Evolutionary conservation across 2,888 invertebrate genomes (phyloP).

Genomic region (Adineta ricciae): DNA sequence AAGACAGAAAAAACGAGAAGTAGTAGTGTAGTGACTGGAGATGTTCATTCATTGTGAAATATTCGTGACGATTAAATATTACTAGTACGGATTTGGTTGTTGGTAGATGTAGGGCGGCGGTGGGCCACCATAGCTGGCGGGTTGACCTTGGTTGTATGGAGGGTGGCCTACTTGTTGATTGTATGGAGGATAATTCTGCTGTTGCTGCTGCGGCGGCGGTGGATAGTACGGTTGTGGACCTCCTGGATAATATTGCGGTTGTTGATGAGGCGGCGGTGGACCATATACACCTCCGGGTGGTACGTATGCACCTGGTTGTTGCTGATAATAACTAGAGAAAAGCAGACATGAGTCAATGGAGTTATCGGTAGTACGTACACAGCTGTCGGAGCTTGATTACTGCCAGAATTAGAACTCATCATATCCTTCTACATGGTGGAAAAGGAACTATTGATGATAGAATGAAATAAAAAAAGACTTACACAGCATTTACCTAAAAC

Average conservation of each 20-base stretch:
- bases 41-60: neutral
- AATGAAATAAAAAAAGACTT: neutral
- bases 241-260: neutral
- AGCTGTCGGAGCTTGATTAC: neutral
- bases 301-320: neutral
- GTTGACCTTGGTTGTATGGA: neutral
- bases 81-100: neutral
- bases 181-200: neutral
- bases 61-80: neutral
- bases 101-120: neutral
- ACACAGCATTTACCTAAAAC: slow-evolving; percentile 4
- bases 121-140: neutral
- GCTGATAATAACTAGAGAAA: neutral
- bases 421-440: neutral
- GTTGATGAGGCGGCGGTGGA: neutral
- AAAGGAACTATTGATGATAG: neutral
- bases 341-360: no score
- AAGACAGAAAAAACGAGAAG: neutral
- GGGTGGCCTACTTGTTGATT: neutral
- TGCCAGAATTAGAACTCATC: neutral
- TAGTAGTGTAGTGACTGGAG: neutral
- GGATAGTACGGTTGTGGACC: neutral
- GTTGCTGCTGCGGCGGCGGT: neutral
- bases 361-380: neutral
- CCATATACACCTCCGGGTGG: neutral